These are phyloP conservation scores for Macrobrachium nipponense DNA, from an alignment of 1,140 invertebrate genomes.

Conservation along the genomic window DNA sequence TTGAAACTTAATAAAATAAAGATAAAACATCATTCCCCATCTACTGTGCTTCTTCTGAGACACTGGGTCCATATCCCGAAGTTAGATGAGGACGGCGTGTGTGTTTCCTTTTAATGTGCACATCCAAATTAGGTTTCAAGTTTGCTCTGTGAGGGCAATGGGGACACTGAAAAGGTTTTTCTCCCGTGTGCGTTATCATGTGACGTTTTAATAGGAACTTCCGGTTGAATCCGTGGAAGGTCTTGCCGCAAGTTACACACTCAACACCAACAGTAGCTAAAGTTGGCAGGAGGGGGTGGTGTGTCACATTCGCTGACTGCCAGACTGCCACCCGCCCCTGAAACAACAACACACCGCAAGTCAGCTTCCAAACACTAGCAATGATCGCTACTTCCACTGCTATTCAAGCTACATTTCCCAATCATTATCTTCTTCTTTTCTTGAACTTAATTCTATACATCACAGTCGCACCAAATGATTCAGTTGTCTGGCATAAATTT, in stretches of 20 bases:
- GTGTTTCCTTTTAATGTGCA: constrained; percentile 64
- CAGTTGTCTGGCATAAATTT: too few species aligned
- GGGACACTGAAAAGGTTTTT: constrained; percentile 56
- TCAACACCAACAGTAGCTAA: constrained; percentile 49
- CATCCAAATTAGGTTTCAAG: constrained; percentile 60
- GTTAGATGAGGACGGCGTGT: constrained; percentile 34
- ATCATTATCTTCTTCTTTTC: too few species aligned
- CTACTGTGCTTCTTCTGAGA: constrained; percentile 34
- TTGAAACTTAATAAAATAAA: constrained; percentile 7
- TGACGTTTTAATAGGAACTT: constrained; percentile 58
- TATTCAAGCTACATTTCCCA: background rate
- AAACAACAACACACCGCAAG: constrained; percentile 60
- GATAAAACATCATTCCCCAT: constrained; percentile 28
- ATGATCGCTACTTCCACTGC: background rate
- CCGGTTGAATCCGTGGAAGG: constrained; percentile 55
- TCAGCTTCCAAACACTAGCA: constrained; percentile 43
- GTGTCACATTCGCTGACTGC: constrained; percentile 52
- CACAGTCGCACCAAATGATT: too few species aligned
- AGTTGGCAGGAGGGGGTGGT: constrained; percentile 50
- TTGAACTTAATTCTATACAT: too few species aligned
- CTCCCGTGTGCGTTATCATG: constrained; percentile 55
- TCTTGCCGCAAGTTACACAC: constrained; percentile 58
- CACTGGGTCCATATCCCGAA: constrained; percentile 35
- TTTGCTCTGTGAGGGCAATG: constrained; percentile 56
- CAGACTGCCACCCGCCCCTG: constrained; percentile 55